Evolutionary conservation across 2,113 vertebrate genomes (phyloP), one percentile per base, ranked within the genome.

Genomic region (Fregetta grallaria): DNA sequence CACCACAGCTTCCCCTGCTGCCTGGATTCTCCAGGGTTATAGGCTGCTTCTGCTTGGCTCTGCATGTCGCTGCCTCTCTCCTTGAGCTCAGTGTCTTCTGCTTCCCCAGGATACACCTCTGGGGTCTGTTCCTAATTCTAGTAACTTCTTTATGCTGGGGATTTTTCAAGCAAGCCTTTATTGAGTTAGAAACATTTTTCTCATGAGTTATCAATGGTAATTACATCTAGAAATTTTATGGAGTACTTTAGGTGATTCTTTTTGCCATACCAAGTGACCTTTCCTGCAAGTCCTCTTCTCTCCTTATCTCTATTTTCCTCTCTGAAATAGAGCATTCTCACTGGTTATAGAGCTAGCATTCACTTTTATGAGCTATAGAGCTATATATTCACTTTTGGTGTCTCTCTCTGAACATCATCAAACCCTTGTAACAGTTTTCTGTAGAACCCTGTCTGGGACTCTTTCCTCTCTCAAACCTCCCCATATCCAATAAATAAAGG

Each of bases 11-110:
- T 82, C 47, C n/a, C 44, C 26, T 6, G 4, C 59, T 67, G 73
- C 70, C 56, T 34, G 40, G 72, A 34, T 49, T 88, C 34, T 78
- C 27, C 2, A 1, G 44, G 56, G 25, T 32, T 62, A 6, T 3
- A 34, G 70, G 15, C 71, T 95, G 79, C 90, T 93, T 88, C 89
- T 97, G 94, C 91, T 95, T 90, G 76, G 89, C 92, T 96, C 73
- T 95, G 94, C 87, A 67, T 94, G 90, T 75, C 2, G 13, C 63
- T 94, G 66, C 79, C 78, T 70, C 62, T 62, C 40, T 85, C 70
- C 42, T 92, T 55, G 76, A 92, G 86, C 80, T 93, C 79, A 68
- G 47, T 71, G 67, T 76, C 76, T 93, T 92, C 74, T 92, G n/a
- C 84, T 94, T 92, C 62, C 61, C 22, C 36, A 62, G 65, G 70